A percentile compares a stretch with the other conserved stretches of the same genome.
Evolutionary conservation across 2,113 vertebrate genomes (phyloP).

Genomic region (Solea senegalensis): DNA sequence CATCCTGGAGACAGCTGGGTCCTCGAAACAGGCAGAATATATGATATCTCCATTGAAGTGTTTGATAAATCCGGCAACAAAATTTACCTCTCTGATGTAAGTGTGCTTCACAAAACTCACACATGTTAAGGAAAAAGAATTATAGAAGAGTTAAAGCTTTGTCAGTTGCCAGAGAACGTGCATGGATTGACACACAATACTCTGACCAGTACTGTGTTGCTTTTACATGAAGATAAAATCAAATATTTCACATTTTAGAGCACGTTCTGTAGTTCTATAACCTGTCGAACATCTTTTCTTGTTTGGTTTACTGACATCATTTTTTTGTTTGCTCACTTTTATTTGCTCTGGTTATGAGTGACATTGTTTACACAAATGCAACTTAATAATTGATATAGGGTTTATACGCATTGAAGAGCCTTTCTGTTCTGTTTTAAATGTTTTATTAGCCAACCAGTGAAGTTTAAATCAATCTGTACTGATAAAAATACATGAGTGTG

Average conservation of each 20-base stretch:
- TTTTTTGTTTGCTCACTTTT: background rate
- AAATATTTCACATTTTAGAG: background rate
- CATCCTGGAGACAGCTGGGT: constrained; percentile 93
- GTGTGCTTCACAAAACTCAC: constrained; percentile 54
- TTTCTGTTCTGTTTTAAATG: too few species aligned
- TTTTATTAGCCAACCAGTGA: too few species aligned
- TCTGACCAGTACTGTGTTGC: background rate
- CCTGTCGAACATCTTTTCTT: background rate
- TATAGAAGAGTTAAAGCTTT: background rate
- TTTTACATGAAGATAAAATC: background rate
- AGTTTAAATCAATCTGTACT: too few species aligned
- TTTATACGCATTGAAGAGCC: too few species aligned
- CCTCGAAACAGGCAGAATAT: constrained; percentile 87
- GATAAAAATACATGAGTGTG: too few species aligned
- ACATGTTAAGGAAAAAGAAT: background rate
- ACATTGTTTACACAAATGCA: background rate
- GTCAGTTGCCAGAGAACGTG: background rate
- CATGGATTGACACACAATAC: background rate
- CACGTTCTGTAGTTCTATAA: background rate
- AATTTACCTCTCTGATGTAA: constrained; percentile 92
- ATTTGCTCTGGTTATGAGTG: background rate
- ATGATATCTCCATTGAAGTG: constrained; percentile 89
- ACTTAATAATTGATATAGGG: too few species aligned
- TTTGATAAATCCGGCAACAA: constrained; percentile 94
- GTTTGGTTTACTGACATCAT: background rate